These are phyloP conservation scores for Listronotus oregonensis DNA, from an alignment of 1,140 invertebrate species.

Conservation along the genomic window DNA sequence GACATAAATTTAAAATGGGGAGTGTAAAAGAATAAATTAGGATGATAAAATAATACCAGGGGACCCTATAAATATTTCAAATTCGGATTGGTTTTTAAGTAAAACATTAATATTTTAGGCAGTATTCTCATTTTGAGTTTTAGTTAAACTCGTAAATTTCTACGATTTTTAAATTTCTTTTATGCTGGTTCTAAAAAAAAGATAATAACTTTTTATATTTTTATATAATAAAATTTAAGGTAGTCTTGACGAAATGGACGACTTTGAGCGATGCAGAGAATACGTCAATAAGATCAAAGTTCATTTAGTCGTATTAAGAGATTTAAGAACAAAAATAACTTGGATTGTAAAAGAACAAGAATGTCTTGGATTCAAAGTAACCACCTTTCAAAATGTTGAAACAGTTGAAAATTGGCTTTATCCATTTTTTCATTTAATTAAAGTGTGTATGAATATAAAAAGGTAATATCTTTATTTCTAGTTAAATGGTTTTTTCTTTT, in stretches of 20 bases:
- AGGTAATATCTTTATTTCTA: slow-evolving; percentile 38
- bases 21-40: too few relatives aligned
- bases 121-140: too few relatives aligned
- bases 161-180: too few relatives aligned
- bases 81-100: too few relatives aligned
- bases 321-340: slow-evolving; percentile 71
- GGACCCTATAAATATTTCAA: too few relatives aligned
- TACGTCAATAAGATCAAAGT: slow-evolving; percentile 73
- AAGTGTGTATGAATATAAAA: slow-evolving; percentile 73
- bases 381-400: slow-evolving; percentile 74
- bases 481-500: too few relatives aligned
- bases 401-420: slow-evolving; percentile 72
- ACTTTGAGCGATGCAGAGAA: slow-evolving; percentile 60
- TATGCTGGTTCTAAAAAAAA: too few relatives aligned
- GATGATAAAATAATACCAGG: too few relatives aligned
- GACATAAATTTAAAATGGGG: too few relatives aligned
- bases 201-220: too few relatives aligned
- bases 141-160: too few relatives aligned
- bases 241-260: slow-evolving; percentile 71
- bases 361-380: slow-evolving; percentile 79
- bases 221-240: background rate
- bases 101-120: too few relatives aligned
- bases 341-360: slow-evolving; percentile 92
- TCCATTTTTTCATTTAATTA: slow-evolving; percentile 70
- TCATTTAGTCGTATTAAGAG: slow-evolving; percentile 74